These are phyloP conservation scores for Crotalus helleri DNA, from an alignment of 2,113 vertebrate genomes.

Conservation along the genomic window DNA sequence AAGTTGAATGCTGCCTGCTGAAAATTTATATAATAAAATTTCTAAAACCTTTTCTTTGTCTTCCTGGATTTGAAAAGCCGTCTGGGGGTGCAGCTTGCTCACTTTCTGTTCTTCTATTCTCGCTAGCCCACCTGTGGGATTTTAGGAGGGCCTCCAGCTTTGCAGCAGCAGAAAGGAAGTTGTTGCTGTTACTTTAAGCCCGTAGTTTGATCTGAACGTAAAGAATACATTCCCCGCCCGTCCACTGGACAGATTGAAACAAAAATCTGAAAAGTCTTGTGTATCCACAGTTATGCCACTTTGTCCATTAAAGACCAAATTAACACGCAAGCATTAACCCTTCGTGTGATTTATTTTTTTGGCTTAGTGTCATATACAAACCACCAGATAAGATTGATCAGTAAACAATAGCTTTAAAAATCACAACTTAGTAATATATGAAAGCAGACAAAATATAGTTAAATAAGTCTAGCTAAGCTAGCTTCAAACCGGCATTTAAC, in stretches of 20 bases:
- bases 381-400: neutral
- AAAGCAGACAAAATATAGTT: neutral
- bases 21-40: constrained; percentile 79
- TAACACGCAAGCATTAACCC: neutral
- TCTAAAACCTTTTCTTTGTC: constrained; percentile 18
- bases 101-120: neutral
- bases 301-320: neutral
- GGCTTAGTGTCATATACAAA: neutral
- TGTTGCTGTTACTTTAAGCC: neutral
- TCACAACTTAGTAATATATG: neutral
- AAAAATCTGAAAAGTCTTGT: too few species aligned
- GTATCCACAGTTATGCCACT: neutral
- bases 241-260: neutral
- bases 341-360: neutral
- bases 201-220: neutral
- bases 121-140: neutral
- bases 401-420: neutral
- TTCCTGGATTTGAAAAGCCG: neutral
- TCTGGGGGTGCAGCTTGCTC: neutral
- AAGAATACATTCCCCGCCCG: too few species aligned
- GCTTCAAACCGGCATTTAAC: neutral
- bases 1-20: constrained; percentile 74
- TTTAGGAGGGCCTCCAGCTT: neutral
- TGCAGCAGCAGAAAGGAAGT: neutral
- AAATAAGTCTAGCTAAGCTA: neutral